These are phyloP conservation scores for Bombus waltoni DNA, from an alignment of 1,140 invertebrate species.

Conservation along the genomic window DNA sequence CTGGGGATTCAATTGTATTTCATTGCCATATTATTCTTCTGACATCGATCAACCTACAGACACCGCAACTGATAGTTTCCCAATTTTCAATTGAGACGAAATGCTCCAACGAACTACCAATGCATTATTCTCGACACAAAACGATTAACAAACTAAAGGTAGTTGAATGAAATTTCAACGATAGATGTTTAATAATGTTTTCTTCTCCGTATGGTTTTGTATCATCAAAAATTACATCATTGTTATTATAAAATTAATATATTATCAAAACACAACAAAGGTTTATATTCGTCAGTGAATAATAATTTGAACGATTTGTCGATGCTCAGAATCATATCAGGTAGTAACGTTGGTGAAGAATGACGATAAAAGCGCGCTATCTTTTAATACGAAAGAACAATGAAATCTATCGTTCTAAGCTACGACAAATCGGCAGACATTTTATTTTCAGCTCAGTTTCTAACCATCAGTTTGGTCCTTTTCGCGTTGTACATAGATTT, in stretches of 20 bases:
- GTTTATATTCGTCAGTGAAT: too few relatives aligned
- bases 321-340: neutral
- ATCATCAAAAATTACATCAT: too few relatives aligned
- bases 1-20: neutral
- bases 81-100: too few relatives aligned
- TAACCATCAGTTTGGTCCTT: slow-evolving; percentile 60
- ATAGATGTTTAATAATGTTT: neutral
- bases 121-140: neutral
- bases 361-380: neutral
- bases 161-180: neutral
- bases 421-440: neutral
- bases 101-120: too few relatives aligned
- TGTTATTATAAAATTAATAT: too few relatives aligned
- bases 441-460: slow-evolving; percentile 48
- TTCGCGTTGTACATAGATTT: slow-evolving; percentile 62
- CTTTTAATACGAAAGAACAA: neutral
- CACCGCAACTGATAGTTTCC: too few relatives aligned
- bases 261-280: too few relatives aligned
- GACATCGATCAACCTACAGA: neutral
- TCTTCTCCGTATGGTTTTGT: too few relatives aligned
- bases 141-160: neutral
- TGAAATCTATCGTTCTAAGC: neutral
- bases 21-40: neutral
- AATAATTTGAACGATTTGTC: neutral
- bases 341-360: neutral